A percentile compares a stretch with the other conserved stretches of the same genome.
These are phyloP conservation scores for Lomographa bimaculata DNA, from an alignment of 2,888 invertebrate species.

Conservation along the genomic window DNA sequence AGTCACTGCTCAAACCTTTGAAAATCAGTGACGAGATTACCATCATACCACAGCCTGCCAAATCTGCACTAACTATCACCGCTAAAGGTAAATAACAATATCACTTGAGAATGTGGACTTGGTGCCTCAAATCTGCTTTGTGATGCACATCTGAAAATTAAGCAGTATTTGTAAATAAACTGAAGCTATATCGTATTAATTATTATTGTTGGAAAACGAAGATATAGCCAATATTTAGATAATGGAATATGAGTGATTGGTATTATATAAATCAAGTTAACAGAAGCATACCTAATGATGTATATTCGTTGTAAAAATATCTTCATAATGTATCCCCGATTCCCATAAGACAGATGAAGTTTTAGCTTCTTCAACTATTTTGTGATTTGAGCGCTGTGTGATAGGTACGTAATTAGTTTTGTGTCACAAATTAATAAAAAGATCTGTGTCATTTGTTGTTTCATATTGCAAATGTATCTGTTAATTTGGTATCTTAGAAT, in stretches of 20 bases:
- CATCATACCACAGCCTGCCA: constrained; percentile 94
- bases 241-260: constrained; percentile 60
- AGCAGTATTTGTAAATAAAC: constrained; percentile 78
- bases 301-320: constrained; percentile 60
- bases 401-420: constrained; percentile 44
- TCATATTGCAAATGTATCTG: constrained; percentile 49
- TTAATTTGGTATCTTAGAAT: constrained; percentile 37
- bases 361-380: constrained; percentile 46
- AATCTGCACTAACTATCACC: constrained; percentile 71
- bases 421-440: constrained; percentile 64
- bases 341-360: constrained; percentile 13
- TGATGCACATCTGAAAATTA: constrained; percentile 56
- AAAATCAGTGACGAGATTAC: constrained; percentile 97
- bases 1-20: constrained; percentile 90
- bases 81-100: constrained; percentile 75
- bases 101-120: constrained; percentile 45
- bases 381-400: constrained; percentile 54
- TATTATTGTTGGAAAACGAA: constrained; percentile 54
- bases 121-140: constrained; percentile 44
- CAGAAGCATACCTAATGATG: constrained; percentile 37
- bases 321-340: constrained; percentile 22
- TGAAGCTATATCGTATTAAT: constrained; percentile 52
- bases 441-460: constrained; percentile 51
- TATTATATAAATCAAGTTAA: constrained; percentile 41
- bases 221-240: constrained; percentile 58